Base-by-base conservation (phyloP, 2,888 invertebrate species). In the Eupithecia exiguata region DNA sequence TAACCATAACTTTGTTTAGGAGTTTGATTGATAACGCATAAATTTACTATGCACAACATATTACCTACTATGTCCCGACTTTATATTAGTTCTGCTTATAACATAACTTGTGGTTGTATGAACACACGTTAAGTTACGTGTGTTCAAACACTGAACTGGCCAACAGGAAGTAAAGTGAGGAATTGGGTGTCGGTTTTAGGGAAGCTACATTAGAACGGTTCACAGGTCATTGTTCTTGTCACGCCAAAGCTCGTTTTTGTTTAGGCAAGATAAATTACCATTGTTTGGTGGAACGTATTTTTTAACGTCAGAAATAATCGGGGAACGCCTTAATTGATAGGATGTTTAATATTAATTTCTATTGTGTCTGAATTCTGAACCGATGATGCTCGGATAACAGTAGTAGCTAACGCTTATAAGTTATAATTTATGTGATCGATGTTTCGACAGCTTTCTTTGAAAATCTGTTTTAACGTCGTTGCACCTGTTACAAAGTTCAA, bases 211-310 rank as follows among this genome's bases (percentile, higher is more conserved):
- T 88, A 86, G 84, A 92, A 90, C 86, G 88, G 88, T 90, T 25
- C 5, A 87, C 90, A 88, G 93, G 93, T 93, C 93, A 93, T 92
- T 93, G 93, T 93, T 90, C 91, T 86, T 90, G 91, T 90, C 90
- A 90, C 90, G 84, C 82, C 84, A 87, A 85, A 87, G 85, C 81
- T 85, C 83, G 77, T 89, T 91, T 91, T 89, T 87, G 86, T 89
- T 82, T 81, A 79, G 83, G 81, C 58, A 88, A 89, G 91, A 93
- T 91, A 89, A 89, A 92, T 91, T 84, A 87, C 84, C 84, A 84
- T 88, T 89, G 90, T 89, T 87, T 86, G 84, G 83, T 84, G 81
- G 83, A 83, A 82, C 84, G 81, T 81, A 80, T 84, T 87, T 88
- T 75, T 87, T 88, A 86, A 77, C 77, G 75, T 83, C 77, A 80